Percentiles rank a stretch among this genome's conserved stretches.
Conservation (phyloP, 2,797 vertebrate species). For the Chiloscyllium punctatum region DNA sequence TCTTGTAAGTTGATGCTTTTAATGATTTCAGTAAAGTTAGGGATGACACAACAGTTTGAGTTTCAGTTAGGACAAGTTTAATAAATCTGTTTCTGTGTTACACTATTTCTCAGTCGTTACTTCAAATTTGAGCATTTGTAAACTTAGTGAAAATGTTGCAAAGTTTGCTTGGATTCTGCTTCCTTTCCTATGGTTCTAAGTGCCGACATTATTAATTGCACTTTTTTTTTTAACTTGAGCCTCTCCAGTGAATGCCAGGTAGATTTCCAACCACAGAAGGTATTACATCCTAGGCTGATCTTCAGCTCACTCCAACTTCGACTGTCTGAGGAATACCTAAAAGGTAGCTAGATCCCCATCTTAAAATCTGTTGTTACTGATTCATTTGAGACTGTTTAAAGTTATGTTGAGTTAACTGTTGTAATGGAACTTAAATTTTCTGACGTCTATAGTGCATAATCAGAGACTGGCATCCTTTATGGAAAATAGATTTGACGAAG, state of each 20-base stretch:
- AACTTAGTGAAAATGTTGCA: not conserved
- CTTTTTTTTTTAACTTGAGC: not conserved
- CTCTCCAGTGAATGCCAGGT: not conserved
- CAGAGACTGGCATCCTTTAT: not conserved
- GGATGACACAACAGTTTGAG: not conserved
- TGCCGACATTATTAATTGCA: not conserved
- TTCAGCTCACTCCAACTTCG: not conserved
- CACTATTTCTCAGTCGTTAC: not conserved
- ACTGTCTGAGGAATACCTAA: not conserved
- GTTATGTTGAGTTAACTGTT: too few relatives aligned
- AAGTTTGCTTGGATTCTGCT: not conserved
- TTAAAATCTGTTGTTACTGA: not conserved
- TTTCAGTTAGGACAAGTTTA: not conserved
- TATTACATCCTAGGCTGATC: not conserved
- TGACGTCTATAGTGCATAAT: not conserved
- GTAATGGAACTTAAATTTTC: not conserved
- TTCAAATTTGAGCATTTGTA: not conserved
- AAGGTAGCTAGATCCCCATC: not conserved
- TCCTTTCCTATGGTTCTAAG: not conserved
- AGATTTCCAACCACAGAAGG: not conserved
- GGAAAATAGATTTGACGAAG: not conserved
- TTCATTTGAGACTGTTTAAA: not conserved
- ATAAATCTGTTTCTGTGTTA: not conserved
- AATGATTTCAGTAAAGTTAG: conserved; percentile 8
- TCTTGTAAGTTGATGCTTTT: not conserved